These are phyloP conservation scores for Furcifer pardalis DNA, from an alignment of 2,797 vertebrate genomes.

Conservation along the genomic window DNA sequence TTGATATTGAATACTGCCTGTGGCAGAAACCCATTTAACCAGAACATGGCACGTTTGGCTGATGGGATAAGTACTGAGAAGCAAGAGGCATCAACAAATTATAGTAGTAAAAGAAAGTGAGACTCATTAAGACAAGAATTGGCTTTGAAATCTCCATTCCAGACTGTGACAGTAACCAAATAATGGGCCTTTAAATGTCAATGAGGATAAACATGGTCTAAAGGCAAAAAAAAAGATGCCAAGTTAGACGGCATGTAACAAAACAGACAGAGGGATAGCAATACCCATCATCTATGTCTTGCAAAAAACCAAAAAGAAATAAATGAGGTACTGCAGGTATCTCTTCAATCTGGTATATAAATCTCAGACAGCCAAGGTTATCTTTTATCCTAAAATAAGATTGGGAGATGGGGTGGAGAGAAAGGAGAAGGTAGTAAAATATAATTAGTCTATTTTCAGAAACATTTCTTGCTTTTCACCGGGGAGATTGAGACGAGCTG, in stretches of 20 bases:
- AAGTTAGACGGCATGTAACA: background rate
- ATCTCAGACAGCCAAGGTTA: slow-evolving; percentile 54
- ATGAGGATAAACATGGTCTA: slow-evolving; percentile 46
- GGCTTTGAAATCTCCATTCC: slow-evolving; percentile 35
- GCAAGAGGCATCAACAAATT: slow-evolving; percentile 43
- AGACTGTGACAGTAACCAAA: slow-evolving; percentile 53
- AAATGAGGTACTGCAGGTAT: slow-evolving; percentile 40
- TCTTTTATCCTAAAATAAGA: slow-evolving; percentile 38
- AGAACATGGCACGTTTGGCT: background rate
- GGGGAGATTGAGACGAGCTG: background rate
- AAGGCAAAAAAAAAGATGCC: slow-evolving; percentile 43
- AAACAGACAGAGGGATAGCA: slow-evolving; percentile 43
- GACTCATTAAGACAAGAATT: slow-evolving; percentile 58
- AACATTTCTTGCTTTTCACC: slow-evolving; percentile 24
- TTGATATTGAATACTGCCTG: slow-evolving; percentile 4
- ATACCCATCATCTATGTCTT: slow-evolving; percentile 49
- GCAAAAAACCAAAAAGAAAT: slow-evolving; percentile 1
- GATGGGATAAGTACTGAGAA: background rate
- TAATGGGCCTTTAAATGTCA: slow-evolving; percentile 55
- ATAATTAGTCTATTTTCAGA: slow-evolving; percentile 48
- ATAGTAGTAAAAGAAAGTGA: slow-evolving; percentile 39
- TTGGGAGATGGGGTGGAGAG: background rate
- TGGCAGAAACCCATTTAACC: slow-evolving; percentile 46
- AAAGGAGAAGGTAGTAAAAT: slow-evolving; percentile 7
- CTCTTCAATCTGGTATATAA: slow-evolving; percentile 52